A percentile compares a stretch with the other conserved stretches of the same genome.
Evolutionary conservation across 2,888 invertebrate genomes (phyloP).

Genomic region (Amphimallon solstitiale): DNA sequence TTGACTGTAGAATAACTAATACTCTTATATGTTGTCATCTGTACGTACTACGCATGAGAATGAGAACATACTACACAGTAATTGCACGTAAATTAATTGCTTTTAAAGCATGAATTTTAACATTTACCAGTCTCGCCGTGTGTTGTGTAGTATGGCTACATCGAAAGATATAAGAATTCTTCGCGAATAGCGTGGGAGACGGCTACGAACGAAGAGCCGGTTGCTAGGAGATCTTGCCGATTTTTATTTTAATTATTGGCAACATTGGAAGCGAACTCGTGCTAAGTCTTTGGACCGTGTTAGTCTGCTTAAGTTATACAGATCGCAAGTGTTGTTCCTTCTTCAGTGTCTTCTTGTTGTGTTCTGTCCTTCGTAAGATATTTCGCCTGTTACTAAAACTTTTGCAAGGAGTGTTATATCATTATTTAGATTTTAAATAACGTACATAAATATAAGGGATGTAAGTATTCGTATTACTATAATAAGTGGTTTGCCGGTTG

Average conservation of each 20-base stretch:
- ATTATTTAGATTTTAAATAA: too few relatives aligned
- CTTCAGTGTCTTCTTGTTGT: neutral
- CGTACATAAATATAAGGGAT: too few relatives aligned
- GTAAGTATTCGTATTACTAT: too few relatives aligned
- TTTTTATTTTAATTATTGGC: conserved; percentile 32
- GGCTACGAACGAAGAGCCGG: conserved; percentile 19
- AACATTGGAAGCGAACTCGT: conserved; percentile 26
- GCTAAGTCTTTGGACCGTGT: conserved; percentile 25
- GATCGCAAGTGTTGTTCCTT: conserved; percentile 10
- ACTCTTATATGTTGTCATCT: too few relatives aligned
- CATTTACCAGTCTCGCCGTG: neutral
- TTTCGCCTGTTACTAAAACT: neutral
- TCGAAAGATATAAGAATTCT: conserved; percentile 1
- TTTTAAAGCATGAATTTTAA: neutral
- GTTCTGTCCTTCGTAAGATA: neutral
- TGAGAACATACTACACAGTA: neutral
- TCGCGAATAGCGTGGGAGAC: conserved; percentile 14
- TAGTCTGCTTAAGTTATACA: conserved; percentile 20
- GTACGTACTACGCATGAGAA: conserved; percentile 1
- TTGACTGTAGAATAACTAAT: neutral
- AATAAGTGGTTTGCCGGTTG: too few relatives aligned
- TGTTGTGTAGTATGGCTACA: neutral
- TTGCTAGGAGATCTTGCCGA: conserved; percentile 30
- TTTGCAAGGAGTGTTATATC: neutral
- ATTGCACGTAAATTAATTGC: neutral